These are phyloP conservation scores for Argyra leucocephala DNA, from an alignment of 2,888 invertebrate genomes.

Conservation along the genomic window DNA sequence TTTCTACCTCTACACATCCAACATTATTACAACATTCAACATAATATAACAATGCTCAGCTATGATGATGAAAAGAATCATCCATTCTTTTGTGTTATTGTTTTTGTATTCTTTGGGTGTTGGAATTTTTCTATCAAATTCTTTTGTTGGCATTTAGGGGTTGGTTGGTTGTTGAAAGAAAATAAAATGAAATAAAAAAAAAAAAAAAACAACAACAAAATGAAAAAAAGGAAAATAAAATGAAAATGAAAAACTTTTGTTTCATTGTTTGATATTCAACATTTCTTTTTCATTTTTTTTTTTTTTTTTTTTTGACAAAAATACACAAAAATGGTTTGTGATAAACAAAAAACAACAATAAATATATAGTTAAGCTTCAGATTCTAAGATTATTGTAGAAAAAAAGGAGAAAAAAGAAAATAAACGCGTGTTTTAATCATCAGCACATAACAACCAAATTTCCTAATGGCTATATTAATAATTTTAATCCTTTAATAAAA, in stretches of 20 bases:
- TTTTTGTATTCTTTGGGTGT: background rate
- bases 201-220: background rate
- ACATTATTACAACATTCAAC: background rate
- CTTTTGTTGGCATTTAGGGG: slow-evolving; percentile 2
- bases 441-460: no score
- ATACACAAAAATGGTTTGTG: background rate
- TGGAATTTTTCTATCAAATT: slow-evolving; percentile 2
- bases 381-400: no score
- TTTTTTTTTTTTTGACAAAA: background rate
- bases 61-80: slow-evolving; percentile 1
- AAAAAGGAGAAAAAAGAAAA: no score
- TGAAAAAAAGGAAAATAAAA: background rate
- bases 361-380: no score
- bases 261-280: background rate
- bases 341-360: no score
- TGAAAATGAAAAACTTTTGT: slow-evolving; percentile 2
- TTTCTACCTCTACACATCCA: no score
- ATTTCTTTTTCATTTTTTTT: background rate
- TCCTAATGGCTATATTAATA: no score
- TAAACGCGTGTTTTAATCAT: no score
- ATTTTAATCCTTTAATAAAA: no score
- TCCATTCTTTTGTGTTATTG: slow-evolving; percentile 3
- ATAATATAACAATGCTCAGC: background rate
- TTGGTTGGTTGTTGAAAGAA: background rate
- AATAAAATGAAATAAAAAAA: background rate